Evolutionary conservation across 2,113 vertebrate species (phyloP).

Genomic region (Sylvia atricapilla): DNA sequence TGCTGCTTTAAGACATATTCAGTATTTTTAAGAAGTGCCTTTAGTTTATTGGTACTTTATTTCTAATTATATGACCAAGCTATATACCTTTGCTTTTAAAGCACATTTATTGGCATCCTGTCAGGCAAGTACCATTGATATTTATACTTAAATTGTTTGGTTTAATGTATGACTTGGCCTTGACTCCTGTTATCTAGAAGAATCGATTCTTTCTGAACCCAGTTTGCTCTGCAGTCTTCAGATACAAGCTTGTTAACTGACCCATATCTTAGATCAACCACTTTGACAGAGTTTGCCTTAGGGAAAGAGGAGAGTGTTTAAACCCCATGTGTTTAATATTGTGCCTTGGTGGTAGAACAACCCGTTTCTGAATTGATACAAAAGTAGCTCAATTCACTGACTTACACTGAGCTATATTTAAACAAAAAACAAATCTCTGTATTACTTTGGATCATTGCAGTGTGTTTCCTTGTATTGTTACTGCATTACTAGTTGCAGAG

Average conservation of each 20-base stretch:
- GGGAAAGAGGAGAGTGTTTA: background rate
- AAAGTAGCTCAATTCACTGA: background rate
- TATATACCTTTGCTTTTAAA: slow-evolving; percentile 14
- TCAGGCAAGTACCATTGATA: background rate
- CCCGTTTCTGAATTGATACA: background rate
- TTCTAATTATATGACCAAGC: background rate
- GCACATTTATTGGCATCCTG: slow-evolving; percentile 1
- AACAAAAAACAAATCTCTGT: background rate
- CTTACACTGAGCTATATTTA: background rate
- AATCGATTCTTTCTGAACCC: slow-evolving; percentile 7
- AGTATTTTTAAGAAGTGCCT: background rate
- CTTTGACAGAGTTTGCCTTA: background rate
- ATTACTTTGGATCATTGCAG: background rate
- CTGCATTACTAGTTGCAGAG: background rate
- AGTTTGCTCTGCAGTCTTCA: background rate
- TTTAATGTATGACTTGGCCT: slow-evolving; percentile 32
- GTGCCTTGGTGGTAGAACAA: background rate
- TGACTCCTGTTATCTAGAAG: background rate
- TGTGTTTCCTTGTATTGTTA: background rate
- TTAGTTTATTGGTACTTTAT: background rate
- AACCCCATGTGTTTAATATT: background rate
- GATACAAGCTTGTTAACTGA: slow-evolving; percentile 6
- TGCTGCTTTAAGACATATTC: background rate
- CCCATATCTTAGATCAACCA: slow-evolving; percentile 18
- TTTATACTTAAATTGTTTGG: slow-evolving; percentile 27